phyloP scores from a whole-genome alignment of 2,113 vertebrate species.

The Athene noctua region DNA sequence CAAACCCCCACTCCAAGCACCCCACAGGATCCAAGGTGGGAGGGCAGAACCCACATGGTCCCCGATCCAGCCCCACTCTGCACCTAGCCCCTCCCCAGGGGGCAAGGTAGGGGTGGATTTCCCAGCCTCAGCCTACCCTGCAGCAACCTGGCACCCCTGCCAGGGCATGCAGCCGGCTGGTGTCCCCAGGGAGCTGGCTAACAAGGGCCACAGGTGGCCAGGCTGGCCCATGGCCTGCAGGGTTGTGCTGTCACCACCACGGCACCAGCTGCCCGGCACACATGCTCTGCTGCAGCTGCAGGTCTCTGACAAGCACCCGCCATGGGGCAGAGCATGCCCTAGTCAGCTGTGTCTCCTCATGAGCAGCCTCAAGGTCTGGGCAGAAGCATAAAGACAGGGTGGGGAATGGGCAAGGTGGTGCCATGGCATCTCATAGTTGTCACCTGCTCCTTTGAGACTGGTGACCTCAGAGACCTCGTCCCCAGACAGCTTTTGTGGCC shows the following conservation, averaged over 20 bases:
- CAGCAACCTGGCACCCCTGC: neutral
- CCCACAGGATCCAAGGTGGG: neutral
- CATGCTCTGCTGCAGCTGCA: neutral
- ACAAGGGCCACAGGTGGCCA: accelerated
- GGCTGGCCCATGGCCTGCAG: neutral
- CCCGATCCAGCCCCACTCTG: neutral
- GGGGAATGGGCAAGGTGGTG: neutral
- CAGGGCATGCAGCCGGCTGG: neutral
- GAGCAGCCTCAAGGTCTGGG: neutral
- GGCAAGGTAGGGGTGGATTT: neutral
- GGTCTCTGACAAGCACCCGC: neutral
- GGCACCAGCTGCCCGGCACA: neutral
- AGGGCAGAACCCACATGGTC: accelerated
- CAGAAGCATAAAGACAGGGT: accelerated
- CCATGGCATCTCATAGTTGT: neutral
- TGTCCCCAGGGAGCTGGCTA: neutral
- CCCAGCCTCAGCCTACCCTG: neutral
- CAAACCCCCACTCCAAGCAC: neutral
- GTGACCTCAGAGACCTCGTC: neutral
- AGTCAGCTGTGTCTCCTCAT: neutral
- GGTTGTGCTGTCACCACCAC: neutral
- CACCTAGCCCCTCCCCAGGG: neutral
- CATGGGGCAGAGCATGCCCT: accelerated
- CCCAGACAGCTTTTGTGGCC: neutral
- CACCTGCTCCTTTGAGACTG: neutral